A percentile compares a stretch with the other conserved stretches of the same genome.
Conservation (phyloP, 2,113 vertebrate genomes). For the Eupsittula cactorum region DNA sequence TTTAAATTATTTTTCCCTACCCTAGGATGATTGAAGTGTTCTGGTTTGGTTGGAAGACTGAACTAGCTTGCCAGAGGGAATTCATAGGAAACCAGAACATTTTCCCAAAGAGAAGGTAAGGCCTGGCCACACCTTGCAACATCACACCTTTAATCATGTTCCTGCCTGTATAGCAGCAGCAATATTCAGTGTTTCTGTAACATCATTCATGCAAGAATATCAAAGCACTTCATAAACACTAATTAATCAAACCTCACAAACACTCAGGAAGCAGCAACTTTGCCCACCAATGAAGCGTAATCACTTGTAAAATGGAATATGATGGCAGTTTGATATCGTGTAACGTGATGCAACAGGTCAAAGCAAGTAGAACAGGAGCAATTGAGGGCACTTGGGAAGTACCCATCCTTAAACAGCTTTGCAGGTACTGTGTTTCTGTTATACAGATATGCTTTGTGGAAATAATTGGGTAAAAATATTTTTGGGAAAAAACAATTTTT, state of each 20-base stretch:
- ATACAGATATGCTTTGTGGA: not conserved
- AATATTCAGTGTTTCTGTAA: constrained; percentile 47
- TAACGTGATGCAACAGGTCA: constrained; percentile 35
- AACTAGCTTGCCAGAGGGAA: constrained; percentile 46
- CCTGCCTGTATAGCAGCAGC: constrained; percentile 31
- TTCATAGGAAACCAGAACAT: constrained; percentile 12
- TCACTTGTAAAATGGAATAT: constrained; percentile 29
- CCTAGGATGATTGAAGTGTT: constrained; percentile 1
- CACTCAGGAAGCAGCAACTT: constrained; percentile 40
- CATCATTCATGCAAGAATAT: constrained; percentile 52
- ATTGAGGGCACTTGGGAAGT: constrained; percentile 19
- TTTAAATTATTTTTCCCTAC: constrained; percentile 30
- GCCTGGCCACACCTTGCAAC: constrained; percentile 38
- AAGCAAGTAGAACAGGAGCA: constrained; percentile 55
- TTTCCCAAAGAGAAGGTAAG: constrained; percentile 43
- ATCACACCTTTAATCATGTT: constrained; percentile 63
- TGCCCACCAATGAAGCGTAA: constrained; percentile 33
- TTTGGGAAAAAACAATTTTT: not conserved
- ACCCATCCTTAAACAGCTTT: not conserved
- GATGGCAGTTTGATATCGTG: constrained; percentile 59
- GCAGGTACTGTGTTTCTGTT: not conserved
- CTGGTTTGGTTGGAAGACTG: constrained; percentile 47
- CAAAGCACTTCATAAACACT: constrained; percentile 58
- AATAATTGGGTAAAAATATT: not conserved
- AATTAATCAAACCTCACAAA: constrained; percentile 66